Percentiles rank a stretch among this genome's conserved stretches.
Conservation (phyloP, 2,797 vertebrate genomes). For the Pteronotus mesoamericanus region DNA sequence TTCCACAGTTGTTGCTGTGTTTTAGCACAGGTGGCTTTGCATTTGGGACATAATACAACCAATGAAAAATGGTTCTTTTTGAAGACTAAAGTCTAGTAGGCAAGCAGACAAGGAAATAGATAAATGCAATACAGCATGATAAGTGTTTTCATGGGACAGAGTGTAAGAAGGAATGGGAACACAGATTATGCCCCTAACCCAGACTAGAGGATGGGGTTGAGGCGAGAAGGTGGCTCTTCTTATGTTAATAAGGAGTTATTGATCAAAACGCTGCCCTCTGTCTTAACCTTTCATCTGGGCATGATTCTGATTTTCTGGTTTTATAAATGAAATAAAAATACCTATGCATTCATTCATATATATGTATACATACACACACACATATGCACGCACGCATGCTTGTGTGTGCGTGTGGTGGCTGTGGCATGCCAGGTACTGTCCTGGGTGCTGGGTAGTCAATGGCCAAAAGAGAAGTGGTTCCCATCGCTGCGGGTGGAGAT, state of each 20-base stretch:
- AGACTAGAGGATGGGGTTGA: too few species aligned
- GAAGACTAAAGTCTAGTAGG: background rate
- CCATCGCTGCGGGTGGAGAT: background rate
- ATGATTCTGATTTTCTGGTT: background rate
- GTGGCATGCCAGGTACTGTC: background rate
- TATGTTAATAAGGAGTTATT: background rate
- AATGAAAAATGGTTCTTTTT: background rate
- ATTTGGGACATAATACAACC: background rate
- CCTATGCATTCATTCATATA: background rate
- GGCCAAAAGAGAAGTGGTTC: background rate
- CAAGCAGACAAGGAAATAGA: background rate
- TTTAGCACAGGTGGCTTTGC: background rate
- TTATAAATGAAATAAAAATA: background rate
- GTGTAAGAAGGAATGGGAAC: background rate
- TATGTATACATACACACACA: too few species aligned
- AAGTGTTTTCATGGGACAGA: background rate
- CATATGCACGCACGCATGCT: too few species aligned
- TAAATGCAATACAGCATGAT: background rate
- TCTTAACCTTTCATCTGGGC: background rate
- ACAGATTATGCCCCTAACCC: background rate
- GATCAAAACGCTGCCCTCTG: background rate
- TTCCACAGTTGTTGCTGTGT: background rate
- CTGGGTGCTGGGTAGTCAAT: background rate
- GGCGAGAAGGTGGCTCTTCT: background rate
- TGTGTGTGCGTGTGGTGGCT: background rate